Evolutionary conservation across 1,140 invertebrate species (phyloP).

Genomic region (Dermatophagoides farinae): DNA sequence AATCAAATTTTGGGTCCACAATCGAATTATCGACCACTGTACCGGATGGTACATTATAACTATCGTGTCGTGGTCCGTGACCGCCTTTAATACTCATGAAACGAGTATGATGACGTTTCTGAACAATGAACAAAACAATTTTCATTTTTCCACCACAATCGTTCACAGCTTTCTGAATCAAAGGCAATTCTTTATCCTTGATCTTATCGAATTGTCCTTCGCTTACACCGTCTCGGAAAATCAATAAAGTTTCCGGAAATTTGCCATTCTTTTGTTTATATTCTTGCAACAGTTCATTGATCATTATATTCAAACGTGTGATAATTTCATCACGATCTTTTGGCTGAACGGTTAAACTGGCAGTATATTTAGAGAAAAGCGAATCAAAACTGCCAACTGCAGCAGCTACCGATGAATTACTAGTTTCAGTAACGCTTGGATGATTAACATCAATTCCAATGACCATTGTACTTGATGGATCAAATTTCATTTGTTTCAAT

Average conservation of each 20-base stretch:
- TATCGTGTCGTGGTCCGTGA: background rate
- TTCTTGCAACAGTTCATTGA: slow-evolving; percentile 21
- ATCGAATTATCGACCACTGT: slow-evolving; percentile 59
- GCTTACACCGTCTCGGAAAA: slow-evolving; percentile 29
- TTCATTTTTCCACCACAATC: slow-evolving; percentile 23
- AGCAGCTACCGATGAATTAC: slow-evolving; percentile 1
- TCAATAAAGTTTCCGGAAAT: slow-evolving; percentile 24
- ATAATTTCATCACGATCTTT: slow-evolving; percentile 15
- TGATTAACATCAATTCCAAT: slow-evolving; percentile 16
- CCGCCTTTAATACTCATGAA: background rate
- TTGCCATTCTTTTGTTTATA: background rate
- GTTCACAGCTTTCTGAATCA: slow-evolving; percentile 12
- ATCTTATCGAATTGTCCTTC: slow-evolving; percentile 28
- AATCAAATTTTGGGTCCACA: slow-evolving; percentile 50
- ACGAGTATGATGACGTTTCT: slow-evolving; percentile 16
- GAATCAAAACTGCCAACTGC: slow-evolving; percentile 10
- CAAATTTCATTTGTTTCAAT: slow-evolving; percentile 19
- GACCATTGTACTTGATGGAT: slow-evolving; percentile 2
- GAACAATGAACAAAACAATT: slow-evolving; percentile 13
- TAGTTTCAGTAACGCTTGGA: slow-evolving; percentile 1
- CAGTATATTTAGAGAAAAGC: slow-evolving; percentile 13
- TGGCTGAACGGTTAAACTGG: slow-evolving; percentile 9
- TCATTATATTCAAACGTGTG: slow-evolving; percentile 44
- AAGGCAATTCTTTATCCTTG: slow-evolving; percentile 15
- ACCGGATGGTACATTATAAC: slow-evolving; percentile 51